A percentile compares a stretch with the other conserved stretches of the same genome.
Conservation (phyloP, 2,797 vertebrate genomes). For the Rhinogobio ventralis region DNA sequence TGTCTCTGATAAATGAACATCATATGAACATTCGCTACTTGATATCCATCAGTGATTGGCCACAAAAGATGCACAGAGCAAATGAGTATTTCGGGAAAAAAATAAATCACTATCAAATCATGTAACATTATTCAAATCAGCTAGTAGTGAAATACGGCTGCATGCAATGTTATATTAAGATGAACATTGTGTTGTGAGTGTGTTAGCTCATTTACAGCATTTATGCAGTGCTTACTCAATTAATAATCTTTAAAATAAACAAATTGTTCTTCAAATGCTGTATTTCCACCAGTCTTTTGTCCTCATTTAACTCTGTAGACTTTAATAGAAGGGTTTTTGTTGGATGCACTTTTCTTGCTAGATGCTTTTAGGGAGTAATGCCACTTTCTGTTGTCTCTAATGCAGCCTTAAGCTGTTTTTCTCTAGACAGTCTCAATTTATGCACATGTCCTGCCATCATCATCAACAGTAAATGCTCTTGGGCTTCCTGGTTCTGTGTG, state of each 20-base stretch:
- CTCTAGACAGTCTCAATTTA: slow-evolving; percentile 66
- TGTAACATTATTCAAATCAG: slow-evolving; percentile 58
- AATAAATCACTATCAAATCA: slow-evolving; percentile 54
- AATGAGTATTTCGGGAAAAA: slow-evolving; percentile 52
- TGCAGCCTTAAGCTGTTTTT: slow-evolving; percentile 64
- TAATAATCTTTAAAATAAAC: slow-evolving; percentile 53
- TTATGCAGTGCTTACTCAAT: slow-evolving; percentile 35
- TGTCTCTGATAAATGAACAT: slow-evolving; percentile 67
- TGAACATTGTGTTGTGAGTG: slow-evolving; percentile 49
- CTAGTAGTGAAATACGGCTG: slow-evolving; percentile 48
- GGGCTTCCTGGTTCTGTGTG: slow-evolving; percentile 24
- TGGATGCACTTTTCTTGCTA: slow-evolving; percentile 27
- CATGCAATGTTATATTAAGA: slow-evolving; percentile 54
- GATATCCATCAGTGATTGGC: slow-evolving; percentile 54
- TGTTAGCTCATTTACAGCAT: slow-evolving; percentile 44
- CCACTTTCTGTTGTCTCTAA: slow-evolving; percentile 43
- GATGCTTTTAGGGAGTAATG: slow-evolving; percentile 35
- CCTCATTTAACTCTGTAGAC: slow-evolving; percentile 11
- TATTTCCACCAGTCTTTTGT: slow-evolving; percentile 50
- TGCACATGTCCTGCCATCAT: slow-evolving; percentile 57
- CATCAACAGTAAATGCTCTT: slow-evolving; percentile 53
- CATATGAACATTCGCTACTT: slow-evolving; percentile 68
- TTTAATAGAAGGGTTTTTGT: slow-evolving; percentile 21
- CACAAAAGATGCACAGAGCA: slow-evolving; percentile 57
- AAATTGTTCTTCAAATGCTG: slow-evolving; percentile 41